Conservation (phyloP, 2,113 vertebrate species). For the Tauraco erythrolophus region DNA sequence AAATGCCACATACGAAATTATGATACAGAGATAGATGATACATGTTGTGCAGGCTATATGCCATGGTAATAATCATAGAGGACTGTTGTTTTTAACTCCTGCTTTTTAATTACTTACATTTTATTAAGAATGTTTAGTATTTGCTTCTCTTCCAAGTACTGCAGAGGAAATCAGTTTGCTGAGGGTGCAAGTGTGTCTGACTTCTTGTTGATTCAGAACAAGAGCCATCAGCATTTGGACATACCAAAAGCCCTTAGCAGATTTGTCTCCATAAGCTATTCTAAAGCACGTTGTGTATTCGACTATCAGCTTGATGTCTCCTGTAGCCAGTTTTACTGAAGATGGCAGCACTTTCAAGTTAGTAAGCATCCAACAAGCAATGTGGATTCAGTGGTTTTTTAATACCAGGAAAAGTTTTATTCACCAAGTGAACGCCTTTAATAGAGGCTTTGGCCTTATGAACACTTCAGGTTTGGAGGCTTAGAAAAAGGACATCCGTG, state of each 20-base stretch:
- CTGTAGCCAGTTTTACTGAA: background rate
- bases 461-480: background rate
- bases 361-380: background rate
- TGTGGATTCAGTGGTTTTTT: background rate
- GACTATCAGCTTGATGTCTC: background rate
- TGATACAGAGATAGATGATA: background rate
- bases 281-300: background rate
- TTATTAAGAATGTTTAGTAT: background rate
- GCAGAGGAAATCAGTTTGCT: background rate
- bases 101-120: constrained; percentile 15
- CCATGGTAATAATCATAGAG: background rate
- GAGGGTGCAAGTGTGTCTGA: background rate
- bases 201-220: background rate
- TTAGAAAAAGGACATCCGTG: background rate
- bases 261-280: background rate
- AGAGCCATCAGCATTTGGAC: background rate
- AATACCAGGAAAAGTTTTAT: background rate
- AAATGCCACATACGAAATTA: background rate
- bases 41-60: background rate
- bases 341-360: background rate
- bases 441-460: background rate
- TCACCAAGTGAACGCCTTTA: background rate
- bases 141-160: background rate
- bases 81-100: background rate
- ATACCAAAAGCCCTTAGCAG: background rate